Conservation (phyloP, 2,888 invertebrate genomes). For the Lasioglossum morio region DNA sequence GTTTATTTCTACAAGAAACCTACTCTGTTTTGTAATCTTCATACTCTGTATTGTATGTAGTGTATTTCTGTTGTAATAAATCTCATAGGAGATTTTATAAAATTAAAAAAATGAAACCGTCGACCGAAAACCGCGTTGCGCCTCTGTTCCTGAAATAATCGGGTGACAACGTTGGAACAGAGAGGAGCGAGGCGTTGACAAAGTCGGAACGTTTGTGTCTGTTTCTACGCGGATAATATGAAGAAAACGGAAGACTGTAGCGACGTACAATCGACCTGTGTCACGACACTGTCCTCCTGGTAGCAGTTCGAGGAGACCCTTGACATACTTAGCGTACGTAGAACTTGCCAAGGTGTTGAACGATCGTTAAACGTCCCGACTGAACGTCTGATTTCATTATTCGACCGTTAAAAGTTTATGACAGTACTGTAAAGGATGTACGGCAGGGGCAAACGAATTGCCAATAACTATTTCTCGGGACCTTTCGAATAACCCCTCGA, state of each 20-base stretch:
- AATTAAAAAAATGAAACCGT: too few species aligned
- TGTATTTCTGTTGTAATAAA: too few species aligned
- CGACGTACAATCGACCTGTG: neutral
- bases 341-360: constrained; percentile 57
- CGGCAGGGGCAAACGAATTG: constrained; percentile 43
- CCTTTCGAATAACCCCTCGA: constrained; percentile 15
- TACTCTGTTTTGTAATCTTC: too few species aligned
- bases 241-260: neutral
- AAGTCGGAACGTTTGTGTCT: too few species aligned
- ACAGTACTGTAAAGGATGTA: constrained; percentile 49
- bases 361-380: constrained; percentile 58
- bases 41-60: too few species aligned
- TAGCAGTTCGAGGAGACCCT: constrained; percentile 27
- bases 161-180: neutral
- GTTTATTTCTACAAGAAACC: too few species aligned
- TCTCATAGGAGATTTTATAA: too few species aligned
- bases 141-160: neutral
- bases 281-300: constrained; percentile 15
- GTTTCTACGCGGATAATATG: neutral
- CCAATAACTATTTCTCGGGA: constrained; percentile 55
- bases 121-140: too few species aligned
- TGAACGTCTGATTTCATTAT: constrained; percentile 67
- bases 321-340: constrained; percentile 34
- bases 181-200: neutral
- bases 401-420: constrained; percentile 72